These are phyloP conservation scores for Pseudomyrmex flavicornis DNA, from an alignment of 1,140 invertebrate species.

Conservation along the genomic window DNA sequence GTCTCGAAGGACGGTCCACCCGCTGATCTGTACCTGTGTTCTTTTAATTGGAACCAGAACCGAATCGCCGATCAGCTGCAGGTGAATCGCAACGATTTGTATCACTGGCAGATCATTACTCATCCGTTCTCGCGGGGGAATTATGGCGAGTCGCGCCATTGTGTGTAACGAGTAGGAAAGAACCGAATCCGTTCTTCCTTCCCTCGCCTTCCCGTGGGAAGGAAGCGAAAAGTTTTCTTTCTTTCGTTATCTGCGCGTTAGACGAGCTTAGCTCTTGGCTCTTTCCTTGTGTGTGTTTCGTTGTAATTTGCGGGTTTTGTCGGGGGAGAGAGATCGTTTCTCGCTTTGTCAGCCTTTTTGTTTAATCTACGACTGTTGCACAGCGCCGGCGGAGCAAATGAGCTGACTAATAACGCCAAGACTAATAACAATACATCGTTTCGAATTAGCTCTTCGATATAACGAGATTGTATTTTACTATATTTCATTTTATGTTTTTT, in stretches of 20 bases:
- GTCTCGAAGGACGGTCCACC: slow-evolving; percentile 73
- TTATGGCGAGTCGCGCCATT: slow-evolving; percentile 57
- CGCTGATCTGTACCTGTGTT: slow-evolving; percentile 80
- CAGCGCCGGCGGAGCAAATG: slow-evolving; percentile 35
- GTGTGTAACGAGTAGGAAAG: slow-evolving; percentile 34
- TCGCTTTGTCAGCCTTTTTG: slow-evolving; percentile 33
- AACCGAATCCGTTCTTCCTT: slow-evolving; percentile 17
- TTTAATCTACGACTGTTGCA: slow-evolving; percentile 47
- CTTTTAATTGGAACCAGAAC: slow-evolving; percentile 83
- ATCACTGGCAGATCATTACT: slow-evolving; percentile 83
- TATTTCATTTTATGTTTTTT: background rate
- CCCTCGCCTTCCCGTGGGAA: background rate
- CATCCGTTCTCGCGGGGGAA: slow-evolving; percentile 73
- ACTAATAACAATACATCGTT: slow-evolving; percentile 57
- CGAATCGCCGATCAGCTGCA: slow-evolving; percentile 79
- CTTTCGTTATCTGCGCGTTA: slow-evolving; percentile 57
- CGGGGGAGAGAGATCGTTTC: slow-evolving; percentile 28
- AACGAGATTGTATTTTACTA: slow-evolving; percentile 33
- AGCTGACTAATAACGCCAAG: slow-evolving; percentile 56
- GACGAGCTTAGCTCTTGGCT: too few relatives aligned
- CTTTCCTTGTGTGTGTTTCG: background rate
- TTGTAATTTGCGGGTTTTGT: slow-evolving; percentile 37
- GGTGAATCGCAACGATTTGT: slow-evolving; percentile 83
- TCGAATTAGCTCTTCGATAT: slow-evolving; percentile 52
- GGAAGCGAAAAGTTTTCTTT: slow-evolving; percentile 60